Evolutionary conservation across 1,140 invertebrate species (phyloP).

Genomic region (Nasonia vitripennis): DNA sequence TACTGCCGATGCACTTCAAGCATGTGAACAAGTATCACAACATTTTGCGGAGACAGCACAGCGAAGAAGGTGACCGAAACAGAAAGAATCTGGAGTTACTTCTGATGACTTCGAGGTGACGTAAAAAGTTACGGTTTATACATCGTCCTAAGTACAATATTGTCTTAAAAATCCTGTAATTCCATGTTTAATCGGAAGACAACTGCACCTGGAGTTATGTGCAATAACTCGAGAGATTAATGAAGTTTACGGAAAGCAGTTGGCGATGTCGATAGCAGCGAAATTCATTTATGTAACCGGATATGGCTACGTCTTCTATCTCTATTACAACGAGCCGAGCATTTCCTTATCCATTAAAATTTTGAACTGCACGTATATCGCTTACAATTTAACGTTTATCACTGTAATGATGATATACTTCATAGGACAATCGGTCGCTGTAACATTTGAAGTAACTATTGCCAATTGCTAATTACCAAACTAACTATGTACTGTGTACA

Average conservation of each 20-base stretch:
- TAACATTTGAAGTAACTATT: not conserved
- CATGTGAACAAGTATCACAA: not conserved
- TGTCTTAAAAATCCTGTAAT: not conserved
- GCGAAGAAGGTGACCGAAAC: not conserved
- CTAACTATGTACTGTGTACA: no score
- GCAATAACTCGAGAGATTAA: slow-evolving; percentile 51
- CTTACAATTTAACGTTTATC: not conserved
- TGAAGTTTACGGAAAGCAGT: slow-evolving; percentile 53
- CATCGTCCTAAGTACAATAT: no score
- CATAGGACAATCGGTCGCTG: not conserved
- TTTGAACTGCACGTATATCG: not conserved
- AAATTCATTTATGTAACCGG: slow-evolving; percentile 52
- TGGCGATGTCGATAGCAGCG: slow-evolving; percentile 49
- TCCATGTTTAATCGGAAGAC: slow-evolving; percentile 46
- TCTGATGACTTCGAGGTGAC: not conserved
- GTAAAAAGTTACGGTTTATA: not conserved
- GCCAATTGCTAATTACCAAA: no score
- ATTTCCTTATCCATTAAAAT: not conserved
- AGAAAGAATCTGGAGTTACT: not conserved
- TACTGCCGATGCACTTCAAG: not conserved
- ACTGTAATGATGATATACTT: not conserved
- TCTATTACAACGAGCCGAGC: not conserved
- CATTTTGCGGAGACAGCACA: not conserved
- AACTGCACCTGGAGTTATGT: slow-evolving; percentile 59
- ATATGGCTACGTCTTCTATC: slow-evolving; percentile 44